Percentiles rank a stretch among this genome's conserved stretches.
Conservation (phyloP, 1,140 invertebrate genomes). For the Penaeus indicus region DNA sequence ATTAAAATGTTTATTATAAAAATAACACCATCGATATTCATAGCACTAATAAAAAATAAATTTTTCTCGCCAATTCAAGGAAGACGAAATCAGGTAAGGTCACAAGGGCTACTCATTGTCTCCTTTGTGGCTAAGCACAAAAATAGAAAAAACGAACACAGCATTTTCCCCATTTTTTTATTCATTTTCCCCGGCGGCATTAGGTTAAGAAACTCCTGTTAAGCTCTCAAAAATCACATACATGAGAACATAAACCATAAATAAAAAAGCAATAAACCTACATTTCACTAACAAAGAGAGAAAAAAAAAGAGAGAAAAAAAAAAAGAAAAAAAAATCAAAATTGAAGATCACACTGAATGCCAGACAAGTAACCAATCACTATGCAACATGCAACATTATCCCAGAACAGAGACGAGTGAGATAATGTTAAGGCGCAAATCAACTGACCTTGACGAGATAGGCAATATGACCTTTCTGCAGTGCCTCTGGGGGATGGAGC, state of each 20-base stretch:
- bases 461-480: slow-evolving; percentile 93
- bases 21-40: no score
- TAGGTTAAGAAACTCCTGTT: no score
- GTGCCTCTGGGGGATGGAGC: slow-evolving; percentile 93
- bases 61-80: no score
- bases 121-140: no score
- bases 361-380: background rate
- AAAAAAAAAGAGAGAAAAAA: slow-evolving; percentile 12
- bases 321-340: background rate
- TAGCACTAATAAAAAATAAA: no score
- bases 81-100: no score
- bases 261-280: background rate
- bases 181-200: no score
- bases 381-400: background rate
- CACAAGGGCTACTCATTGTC: no score
- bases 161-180: no score
- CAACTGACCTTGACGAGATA: slow-evolving; percentile 93
- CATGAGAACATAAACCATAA: background rate
- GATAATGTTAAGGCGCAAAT: slow-evolving; percentile 27
- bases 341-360: slow-evolving; percentile 4
- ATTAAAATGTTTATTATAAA: no score
- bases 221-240: no score
- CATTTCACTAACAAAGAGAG: slow-evolving; percentile 2
- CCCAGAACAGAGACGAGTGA: background rate
- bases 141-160: no score